phyloP scores from a whole-genome alignment of 2,797 vertebrate genomes.

The Microctenopoma lineatum region DNA sequence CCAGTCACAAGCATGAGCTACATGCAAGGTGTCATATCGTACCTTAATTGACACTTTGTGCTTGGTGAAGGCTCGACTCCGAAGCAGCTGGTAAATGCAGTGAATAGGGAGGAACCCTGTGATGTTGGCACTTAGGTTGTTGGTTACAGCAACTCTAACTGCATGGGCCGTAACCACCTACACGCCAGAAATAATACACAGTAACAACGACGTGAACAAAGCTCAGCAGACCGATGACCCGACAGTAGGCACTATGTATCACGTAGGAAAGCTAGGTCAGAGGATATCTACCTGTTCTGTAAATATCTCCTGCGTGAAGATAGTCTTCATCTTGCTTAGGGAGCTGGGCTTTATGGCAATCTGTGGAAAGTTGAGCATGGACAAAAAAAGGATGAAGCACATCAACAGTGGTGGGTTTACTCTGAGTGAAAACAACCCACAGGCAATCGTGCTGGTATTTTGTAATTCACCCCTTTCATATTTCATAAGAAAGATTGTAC shows the following conservation, averaged over 20 bases:
- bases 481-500: slow-evolving; percentile 74
- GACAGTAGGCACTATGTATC: background rate
- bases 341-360: slow-evolving; percentile 99
- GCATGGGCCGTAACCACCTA: slow-evolving; percentile 99
- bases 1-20: accelerated
- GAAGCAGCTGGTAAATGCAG: slow-evolving; percentile 97
- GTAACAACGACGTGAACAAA: background rate
- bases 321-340: slow-evolving; percentile 98
- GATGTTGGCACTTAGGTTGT: slow-evolving; percentile 96
- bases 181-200: slow-evolving; percentile 15
- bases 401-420: slow-evolving; percentile 36
- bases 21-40: slow-evolving; percentile 1
- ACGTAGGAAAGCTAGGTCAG: background rate
- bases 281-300: slow-evolving; percentile 91
- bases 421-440: slow-evolving; percentile 67
- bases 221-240: background rate
- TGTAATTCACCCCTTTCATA: slow-evolving; percentile 72
- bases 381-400: background rate
- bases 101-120: slow-evolving; percentile 98
- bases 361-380: slow-evolving; percentile 74
- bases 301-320: slow-evolving; percentile 99
- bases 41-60: slow-evolving; percentile 99
- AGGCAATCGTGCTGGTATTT: slow-evolving; percentile 60
- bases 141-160: slow-evolving; percentile 95
- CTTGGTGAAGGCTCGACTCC: slow-evolving; percentile 97